Conservation (phyloP, 1,140 invertebrate species). For the Lethrus apterus region DNA sequence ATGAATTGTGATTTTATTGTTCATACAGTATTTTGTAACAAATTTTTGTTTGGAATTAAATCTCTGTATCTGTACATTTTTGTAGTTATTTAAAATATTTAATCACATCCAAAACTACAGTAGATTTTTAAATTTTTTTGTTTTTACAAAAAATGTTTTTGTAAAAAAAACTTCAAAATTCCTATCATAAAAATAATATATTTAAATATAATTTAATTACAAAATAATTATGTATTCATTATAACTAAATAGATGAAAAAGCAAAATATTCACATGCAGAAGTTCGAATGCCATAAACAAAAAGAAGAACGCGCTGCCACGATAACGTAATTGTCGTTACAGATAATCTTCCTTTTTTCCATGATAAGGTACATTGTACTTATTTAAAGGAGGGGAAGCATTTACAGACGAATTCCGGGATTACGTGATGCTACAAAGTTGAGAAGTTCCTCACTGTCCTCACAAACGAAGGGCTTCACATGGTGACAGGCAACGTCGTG, state of each 20-base stretch:
- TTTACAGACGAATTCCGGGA: constrained; percentile 73
- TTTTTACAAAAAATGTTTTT: neutral
- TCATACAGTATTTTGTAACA: neutral
- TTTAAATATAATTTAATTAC: constrained; percentile 21
- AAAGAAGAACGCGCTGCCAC: constrained; percentile 3
- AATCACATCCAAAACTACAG: neutral
- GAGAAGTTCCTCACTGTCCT: constrained; percentile 85
- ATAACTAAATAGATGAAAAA: constrained; percentile 7
- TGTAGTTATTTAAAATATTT: neutral
- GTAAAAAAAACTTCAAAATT: neutral
- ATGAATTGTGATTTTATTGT: neutral
- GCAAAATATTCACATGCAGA: constrained; percentile 22
- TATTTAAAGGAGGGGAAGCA: constrained; percentile 1
- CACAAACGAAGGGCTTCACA: constrained; percentile 86
- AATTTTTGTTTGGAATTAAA: neutral
- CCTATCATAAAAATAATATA: constrained; percentile 18
- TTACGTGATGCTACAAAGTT: constrained; percentile 84
- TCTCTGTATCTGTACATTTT: too few relatives aligned
- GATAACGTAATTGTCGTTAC: neutral
- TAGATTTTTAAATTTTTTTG: constrained; percentile 1
- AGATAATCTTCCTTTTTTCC: constrained; percentile 2
- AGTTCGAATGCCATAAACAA: constrained; percentile 2
- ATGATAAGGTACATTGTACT: constrained; percentile 1
- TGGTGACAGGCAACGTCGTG: constrained; percentile 89
- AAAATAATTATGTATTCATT: constrained; percentile 11